Percentiles rank a stretch among this genome's conserved stretches.
phyloP scores from a whole-genome alignment of 2,888 invertebrate species.

The Glaucopsyche alexis region DNA sequence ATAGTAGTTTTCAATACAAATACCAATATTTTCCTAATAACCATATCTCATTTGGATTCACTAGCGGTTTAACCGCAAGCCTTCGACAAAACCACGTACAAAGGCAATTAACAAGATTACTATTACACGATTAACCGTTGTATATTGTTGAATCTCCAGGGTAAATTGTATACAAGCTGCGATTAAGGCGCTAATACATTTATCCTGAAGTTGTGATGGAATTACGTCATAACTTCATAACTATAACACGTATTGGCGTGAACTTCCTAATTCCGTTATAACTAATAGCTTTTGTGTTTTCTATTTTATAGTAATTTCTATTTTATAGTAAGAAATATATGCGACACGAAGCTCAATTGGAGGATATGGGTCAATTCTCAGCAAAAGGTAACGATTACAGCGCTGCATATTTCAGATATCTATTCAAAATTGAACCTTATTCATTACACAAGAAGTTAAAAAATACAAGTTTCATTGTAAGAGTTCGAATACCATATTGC shows the following conservation, averaged over 20 bases:
- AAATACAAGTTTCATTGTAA: too few species aligned
- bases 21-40: neutral
- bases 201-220: neutral
- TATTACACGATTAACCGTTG: neutral
- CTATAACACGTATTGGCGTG: constrained; percentile 3
- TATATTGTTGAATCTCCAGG: neutral
- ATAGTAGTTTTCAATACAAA: neutral
- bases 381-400: too few species aligned
- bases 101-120: neutral
- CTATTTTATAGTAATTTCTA: neutral
- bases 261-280: neutral
- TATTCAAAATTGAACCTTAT: too few species aligned
- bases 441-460: too few species aligned
- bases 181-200: constrained; percentile 8
- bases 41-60: neutral
- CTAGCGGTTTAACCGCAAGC: neutral
- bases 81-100: neutral
- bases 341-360: too few species aligned
- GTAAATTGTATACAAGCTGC: neutral
- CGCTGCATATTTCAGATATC: too few species aligned
- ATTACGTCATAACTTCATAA: neutral
- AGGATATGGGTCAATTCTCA: too few species aligned
- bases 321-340: neutral
- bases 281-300: neutral
- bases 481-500: too few species aligned